A percentile compares a stretch with the other conserved stretches of the same genome.
These are phyloP conservation scores for Anguilla megastoma DNA, from an alignment of 2,797 vertebrate genomes.

Conservation along the genomic window DNA sequence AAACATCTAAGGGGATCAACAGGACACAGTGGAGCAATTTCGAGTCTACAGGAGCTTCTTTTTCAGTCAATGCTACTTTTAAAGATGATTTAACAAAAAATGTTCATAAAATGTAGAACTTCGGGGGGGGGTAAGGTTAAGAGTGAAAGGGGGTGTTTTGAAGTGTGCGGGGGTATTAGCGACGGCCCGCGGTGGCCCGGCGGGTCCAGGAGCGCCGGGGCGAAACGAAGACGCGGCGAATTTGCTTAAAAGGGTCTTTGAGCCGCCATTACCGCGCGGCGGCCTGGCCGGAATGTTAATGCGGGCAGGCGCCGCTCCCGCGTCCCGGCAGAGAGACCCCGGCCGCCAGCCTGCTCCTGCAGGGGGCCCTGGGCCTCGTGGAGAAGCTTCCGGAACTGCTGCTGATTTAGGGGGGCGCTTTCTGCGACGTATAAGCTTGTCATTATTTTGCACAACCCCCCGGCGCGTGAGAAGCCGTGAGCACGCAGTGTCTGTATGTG, in stretches of 20 bases:
- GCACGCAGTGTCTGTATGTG: neutral
- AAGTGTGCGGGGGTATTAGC: neutral
- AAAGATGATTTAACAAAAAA: constrained; percentile 34
- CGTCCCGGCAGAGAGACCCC: constrained; percentile 21
- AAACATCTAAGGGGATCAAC: constrained; percentile 61
- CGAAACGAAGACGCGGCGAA: constrained; percentile 58
- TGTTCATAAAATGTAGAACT: neutral
- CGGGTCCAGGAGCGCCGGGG: constrained; percentile 53
- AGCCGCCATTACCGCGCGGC: constrained; percentile 60
- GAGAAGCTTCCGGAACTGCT: neutral
- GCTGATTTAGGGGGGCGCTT: neutral
- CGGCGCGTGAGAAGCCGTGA: neutral
- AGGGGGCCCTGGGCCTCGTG: neutral
- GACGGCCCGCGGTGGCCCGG: constrained; percentile 16
- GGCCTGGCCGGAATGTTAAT: constrained; percentile 48
- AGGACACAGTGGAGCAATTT: constrained; percentile 48
- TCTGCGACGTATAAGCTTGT: neutral
- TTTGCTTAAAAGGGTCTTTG: constrained; percentile 73
- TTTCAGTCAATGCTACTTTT: constrained; percentile 60
- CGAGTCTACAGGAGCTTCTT: constrained; percentile 51
- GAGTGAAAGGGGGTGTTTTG: constrained; percentile 17
- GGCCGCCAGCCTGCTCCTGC: constrained; percentile 32
- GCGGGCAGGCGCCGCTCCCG: constrained; percentile 39
- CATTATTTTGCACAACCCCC: neutral
- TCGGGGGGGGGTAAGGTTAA: neutral